Evolutionary conservation across 2,113 vertebrate species (phyloP).

Genomic region (Oxyruncus cristatus): DNA sequence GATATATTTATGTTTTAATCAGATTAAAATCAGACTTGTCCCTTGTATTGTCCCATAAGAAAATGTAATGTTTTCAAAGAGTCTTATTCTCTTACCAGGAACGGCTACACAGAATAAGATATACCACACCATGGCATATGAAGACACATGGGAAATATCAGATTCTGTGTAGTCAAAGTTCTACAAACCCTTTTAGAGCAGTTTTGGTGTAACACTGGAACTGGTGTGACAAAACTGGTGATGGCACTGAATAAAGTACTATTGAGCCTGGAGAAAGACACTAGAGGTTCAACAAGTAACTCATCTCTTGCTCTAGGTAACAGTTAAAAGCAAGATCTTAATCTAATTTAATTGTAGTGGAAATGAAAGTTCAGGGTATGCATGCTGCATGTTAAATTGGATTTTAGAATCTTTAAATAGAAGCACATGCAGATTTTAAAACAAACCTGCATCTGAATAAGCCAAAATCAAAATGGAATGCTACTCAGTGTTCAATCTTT

Average conservation of each 20-base stretch:
- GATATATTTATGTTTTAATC: neutral
- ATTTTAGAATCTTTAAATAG: neutral
- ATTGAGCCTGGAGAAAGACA: neutral
- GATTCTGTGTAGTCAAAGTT: neutral
- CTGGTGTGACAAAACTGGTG: neutral
- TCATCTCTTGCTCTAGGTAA: neutral
- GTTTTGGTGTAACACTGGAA: neutral
- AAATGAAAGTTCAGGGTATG: neutral
- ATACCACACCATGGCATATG: neutral
- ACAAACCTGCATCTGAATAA: neutral
- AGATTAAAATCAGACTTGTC: neutral
- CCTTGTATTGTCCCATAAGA: neutral
- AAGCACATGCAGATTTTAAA: neutral
- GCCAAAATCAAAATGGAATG: neutral
- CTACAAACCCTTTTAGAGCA: neutral
- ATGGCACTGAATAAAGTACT: neutral
- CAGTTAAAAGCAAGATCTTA: neutral
- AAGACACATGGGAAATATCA: neutral
- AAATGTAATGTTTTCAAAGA: neutral
- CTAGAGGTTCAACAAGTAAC: neutral
- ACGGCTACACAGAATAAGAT: neutral
- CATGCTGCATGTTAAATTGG: neutral
- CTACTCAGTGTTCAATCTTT: neutral
- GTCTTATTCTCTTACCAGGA: neutral
- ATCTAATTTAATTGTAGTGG: neutral